Evolutionary conservation across 1,140 invertebrate species (phyloP).

Genomic region (Calephelis nemesis): DNA sequence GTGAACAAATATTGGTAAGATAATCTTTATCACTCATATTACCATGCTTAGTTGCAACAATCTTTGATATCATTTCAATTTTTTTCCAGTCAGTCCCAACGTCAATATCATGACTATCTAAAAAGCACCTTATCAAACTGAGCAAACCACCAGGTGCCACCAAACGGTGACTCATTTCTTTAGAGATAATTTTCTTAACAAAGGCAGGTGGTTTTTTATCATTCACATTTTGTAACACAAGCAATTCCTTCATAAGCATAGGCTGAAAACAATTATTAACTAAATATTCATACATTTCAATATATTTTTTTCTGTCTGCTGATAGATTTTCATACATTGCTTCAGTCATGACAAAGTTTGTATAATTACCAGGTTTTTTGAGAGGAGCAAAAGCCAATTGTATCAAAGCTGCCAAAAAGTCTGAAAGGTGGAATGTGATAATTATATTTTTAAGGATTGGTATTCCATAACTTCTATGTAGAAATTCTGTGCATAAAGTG

Average conservation of each 20-base stretch:
- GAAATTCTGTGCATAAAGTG: slow-evolving; percentile 55
- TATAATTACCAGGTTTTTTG: slow-evolving; percentile 78
- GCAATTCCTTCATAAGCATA: slow-evolving; percentile 84
- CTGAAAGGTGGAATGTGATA: slow-evolving; percentile 71
- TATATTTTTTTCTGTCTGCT: slow-evolving; percentile 78
- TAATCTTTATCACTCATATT: slow-evolving; percentile 78
- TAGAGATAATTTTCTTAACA: slow-evolving; percentile 81
- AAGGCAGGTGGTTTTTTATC: slow-evolving; percentile 81
- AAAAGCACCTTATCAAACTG: slow-evolving; percentile 81
- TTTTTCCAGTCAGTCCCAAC: slow-evolving; percentile 82
- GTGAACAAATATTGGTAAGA: slow-evolving; percentile 71
- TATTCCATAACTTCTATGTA: slow-evolving; percentile 54
- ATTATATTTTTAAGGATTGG: slow-evolving; percentile 71
- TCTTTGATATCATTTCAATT: slow-evolving; percentile 82
- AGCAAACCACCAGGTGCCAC: slow-evolving; percentile 81
- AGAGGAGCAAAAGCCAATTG: slow-evolving; percentile 85
- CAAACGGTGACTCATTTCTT: slow-evolving; percentile 81
- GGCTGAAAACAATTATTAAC: slow-evolving; percentile 80
- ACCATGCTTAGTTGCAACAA: slow-evolving; percentile 81
- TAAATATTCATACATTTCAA: slow-evolving; percentile 76
- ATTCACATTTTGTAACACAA: slow-evolving; percentile 82
- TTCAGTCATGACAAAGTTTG: slow-evolving; percentile 74
- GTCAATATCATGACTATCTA: slow-evolving; percentile 80
- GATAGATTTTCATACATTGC: slow-evolving; percentile 78
- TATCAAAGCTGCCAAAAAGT: slow-evolving; percentile 83